phyloP scores from a whole-genome alignment of 2,113 vertebrate genomes.

The Chaetodon trifascialis region DNA sequence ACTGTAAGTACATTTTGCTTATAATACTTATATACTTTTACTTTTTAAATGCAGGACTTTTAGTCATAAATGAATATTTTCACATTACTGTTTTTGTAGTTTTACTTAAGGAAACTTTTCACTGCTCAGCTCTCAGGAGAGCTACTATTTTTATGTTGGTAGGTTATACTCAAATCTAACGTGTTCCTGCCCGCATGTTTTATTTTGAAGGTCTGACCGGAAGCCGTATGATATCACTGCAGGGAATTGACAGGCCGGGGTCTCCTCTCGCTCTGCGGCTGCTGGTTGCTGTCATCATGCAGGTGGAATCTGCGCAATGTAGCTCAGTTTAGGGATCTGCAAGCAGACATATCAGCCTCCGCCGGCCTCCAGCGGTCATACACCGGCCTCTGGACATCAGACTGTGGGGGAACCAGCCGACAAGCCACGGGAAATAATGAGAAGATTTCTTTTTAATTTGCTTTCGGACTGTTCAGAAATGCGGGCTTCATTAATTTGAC shows the following conservation, averaged over 20 bases:
- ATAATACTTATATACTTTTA: not conserved
- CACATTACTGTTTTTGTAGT: not conserved
- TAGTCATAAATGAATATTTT: not conserved
- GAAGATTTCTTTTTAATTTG: not conserved
- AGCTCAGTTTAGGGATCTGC: constrained; percentile 30
- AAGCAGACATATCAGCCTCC: constrained; percentile 4
- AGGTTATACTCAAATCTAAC: not conserved
- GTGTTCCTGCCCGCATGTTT: not conserved
- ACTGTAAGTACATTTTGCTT: not conserved
- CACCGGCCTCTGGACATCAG: not conserved
- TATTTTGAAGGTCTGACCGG: constrained; percentile 52
- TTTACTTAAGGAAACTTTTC: not conserved
- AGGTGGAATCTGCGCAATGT: constrained; percentile 83
- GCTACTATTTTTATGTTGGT: constrained; percentile 47
- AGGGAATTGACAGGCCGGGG: constrained; percentile 1
- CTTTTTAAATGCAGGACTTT: not conserved
- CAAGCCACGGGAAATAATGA: not conserved
- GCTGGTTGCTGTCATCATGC: constrained; percentile 81
- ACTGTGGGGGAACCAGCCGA: not conserved
- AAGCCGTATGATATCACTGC: not conserved
- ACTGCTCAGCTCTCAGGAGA: not conserved
- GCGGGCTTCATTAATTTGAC: not conserved
- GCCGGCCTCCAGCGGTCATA: not conserved
- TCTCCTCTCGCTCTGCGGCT: constrained; percentile 67
- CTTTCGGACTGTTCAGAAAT: constrained; percentile 18